Evolutionary conservation across 35 echinoderm and acorn worm species (phyloP), one percentile per base, ranked within the genome.

Genomic region (Ophiothrix spiculata): DNA sequence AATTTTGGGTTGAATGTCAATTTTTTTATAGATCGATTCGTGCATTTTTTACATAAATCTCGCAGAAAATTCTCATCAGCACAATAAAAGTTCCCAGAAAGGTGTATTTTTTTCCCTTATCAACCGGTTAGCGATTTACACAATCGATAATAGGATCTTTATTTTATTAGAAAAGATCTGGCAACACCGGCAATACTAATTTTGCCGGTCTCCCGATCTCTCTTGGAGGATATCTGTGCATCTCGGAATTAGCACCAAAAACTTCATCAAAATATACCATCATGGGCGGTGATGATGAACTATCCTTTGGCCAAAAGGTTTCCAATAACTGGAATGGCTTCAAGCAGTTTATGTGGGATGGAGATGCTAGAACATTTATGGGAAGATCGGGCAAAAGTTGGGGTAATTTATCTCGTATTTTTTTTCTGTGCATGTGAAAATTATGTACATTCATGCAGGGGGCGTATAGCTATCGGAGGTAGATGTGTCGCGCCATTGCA

Each of bases 351-450:
- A 33, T 89, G 56, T 89, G 87, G 87, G 74, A 89, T 78, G 38
- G 54, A 64, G 87, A 89, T 41, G 83, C 56, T 10, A 41, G 10
- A 33, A 78, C 75, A 81, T 82, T 89, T 83, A 78, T 89, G 10
- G 87, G 87, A 78, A 82, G 87, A 89, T 64, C 60, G 73, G 87
- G 37, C 32, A 89, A 83, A 38, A 89, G 87, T 31, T 83, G 87
- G 87, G 87, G 87, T 89, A 89, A 76, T 38, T 89, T 74, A 33
- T 49, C 42, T 49, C 19, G 19, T 49, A 49, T 10, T 49, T 49
- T 49, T 49, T 49, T 6, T 49, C 6, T 49, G 42, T 49, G 42
- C 42, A 49, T 49, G 42, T 49, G 42, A 49, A 49, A 49, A 49
- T 49, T 49, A 49, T 49, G 42, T 49, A 49, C 42, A 19, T 49